phyloP scores from a whole-genome alignment of 2,888 invertebrate genomes.

The Craniophora ligustri region DNA sequence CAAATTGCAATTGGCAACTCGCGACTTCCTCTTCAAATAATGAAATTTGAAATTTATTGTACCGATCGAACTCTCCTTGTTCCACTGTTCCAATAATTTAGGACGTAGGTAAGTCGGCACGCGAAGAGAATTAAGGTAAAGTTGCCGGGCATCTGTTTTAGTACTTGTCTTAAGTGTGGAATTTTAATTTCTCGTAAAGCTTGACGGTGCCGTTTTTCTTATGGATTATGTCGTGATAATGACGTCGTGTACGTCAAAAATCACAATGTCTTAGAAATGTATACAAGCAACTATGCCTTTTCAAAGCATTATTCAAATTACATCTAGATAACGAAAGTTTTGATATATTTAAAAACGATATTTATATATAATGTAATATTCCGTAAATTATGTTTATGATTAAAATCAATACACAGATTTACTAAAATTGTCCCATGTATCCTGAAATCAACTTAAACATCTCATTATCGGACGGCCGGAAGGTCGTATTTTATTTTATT shows the following conservation, averaged over 20 bases:
- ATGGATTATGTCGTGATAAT: slow-evolving; percentile 29
- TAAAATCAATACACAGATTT: no score
- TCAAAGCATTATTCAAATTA: background rate
- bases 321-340: no score
- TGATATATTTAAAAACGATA: no score
- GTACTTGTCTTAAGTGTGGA: slow-evolving; percentile 57
- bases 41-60: slow-evolving; percentile 87
- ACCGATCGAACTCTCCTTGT: slow-evolving; percentile 75
- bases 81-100: slow-evolving; percentile 80
- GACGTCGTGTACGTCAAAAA: slow-evolving; percentile 12
- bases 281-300: background rate
- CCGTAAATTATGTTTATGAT: no score
- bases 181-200: slow-evolving; percentile 61
- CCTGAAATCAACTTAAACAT: no score
- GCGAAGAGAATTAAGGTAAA: slow-evolving; percentile 67
- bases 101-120: slow-evolving; percentile 67
- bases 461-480: no score
- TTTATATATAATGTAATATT: no score
- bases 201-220: slow-evolving; percentile 23
- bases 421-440: no score
- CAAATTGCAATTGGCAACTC: slow-evolving; percentile 82
- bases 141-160: slow-evolving; percentile 63
- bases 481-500: no score
- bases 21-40: slow-evolving; percentile 86
- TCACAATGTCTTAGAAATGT: background rate